A percentile compares a stretch with the other conserved stretches of the same genome.
These are phyloP conservation scores for Andrena trimmerana DNA, from an alignment of 2,888 invertebrate species.

Conservation along the genomic window DNA sequence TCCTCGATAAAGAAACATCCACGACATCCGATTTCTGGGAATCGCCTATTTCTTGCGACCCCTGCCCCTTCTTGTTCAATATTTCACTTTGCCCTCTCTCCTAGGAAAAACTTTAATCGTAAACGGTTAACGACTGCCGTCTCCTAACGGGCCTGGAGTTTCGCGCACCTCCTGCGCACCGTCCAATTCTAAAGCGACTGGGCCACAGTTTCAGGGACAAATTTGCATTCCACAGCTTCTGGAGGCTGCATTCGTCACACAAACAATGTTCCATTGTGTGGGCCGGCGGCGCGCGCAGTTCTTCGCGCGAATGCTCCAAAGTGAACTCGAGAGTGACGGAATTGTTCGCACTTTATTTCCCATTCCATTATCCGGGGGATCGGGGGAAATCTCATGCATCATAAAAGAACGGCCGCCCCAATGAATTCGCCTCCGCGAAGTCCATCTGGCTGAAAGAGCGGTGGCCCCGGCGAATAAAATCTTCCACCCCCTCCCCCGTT, in stretches of 20 bases:
- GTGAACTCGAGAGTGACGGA: conserved; percentile 60
- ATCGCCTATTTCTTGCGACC: too few species aligned
- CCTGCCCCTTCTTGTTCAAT: too few species aligned
- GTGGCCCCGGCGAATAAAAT: conserved; percentile 30
- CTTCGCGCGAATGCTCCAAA: conserved; percentile 34
- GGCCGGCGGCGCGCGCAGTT: conserved; percentile 25
- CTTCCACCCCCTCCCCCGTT: conserved; percentile 17
- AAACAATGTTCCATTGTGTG: conserved; percentile 37
- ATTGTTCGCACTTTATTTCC: conserved; percentile 71
- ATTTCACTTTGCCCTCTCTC: too few species aligned
- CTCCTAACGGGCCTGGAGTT: neutral
- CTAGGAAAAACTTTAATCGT: too few species aligned
- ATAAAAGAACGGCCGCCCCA: conserved; percentile 68
- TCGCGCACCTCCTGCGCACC: neutral
- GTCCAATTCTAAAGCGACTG: conserved; percentile 45
- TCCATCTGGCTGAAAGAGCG: conserved; percentile 38
- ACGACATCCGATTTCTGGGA: too few species aligned
- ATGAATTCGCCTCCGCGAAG: conserved; percentile 58
- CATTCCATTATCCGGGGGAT: conserved; percentile 64
- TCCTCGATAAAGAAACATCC: too few species aligned
- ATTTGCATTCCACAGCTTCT: conserved; percentile 38
- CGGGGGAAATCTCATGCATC: conserved; percentile 69
- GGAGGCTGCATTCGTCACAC: conserved; percentile 29
- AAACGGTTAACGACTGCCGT: neutral
- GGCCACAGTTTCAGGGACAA: neutral